A percentile compares a stretch with the other conserved stretches of the same genome.
These are phyloP conservation scores for Anagyrus pseudococci DNA, from an alignment of 2,888 invertebrate genomes.

Conservation along the genomic window DNA sequence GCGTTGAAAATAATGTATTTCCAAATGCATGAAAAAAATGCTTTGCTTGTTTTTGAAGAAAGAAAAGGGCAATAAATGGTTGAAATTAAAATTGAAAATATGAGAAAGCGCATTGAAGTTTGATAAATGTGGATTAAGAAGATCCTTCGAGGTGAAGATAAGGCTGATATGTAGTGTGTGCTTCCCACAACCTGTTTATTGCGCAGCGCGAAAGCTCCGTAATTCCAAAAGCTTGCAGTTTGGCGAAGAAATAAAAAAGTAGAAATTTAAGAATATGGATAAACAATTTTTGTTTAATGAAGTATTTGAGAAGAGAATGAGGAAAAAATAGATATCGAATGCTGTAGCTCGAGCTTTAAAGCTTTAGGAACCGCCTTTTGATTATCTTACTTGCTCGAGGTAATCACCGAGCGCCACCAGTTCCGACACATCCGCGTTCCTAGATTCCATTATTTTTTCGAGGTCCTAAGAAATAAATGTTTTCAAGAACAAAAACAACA, in stretches of 20 bases:
- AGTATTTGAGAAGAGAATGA: constrained; percentile 16
- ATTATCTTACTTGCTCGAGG: constrained; percentile 80
- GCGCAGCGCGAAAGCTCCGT: constrained; percentile 10
- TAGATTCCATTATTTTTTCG: constrained; percentile 76
- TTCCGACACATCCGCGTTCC: constrained; percentile 75
- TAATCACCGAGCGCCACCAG: constrained; percentile 78
- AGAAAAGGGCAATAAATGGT: constrained; percentile 8
- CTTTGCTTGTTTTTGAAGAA: not conserved
- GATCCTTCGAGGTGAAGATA: not conserved
- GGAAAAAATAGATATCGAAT: constrained; percentile 21
- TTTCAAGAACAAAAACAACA: constrained; percentile 24
- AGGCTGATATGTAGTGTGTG: constrained; percentile 14
- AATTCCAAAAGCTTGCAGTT: constrained; percentile 25
- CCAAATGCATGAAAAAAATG: constrained; percentile 12
- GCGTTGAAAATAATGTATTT: not conserved
- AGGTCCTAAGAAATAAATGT: constrained; percentile 72
- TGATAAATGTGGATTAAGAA: constrained; percentile 12
- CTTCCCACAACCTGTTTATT: constrained; percentile 9
- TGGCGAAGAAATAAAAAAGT: constrained; percentile 25
- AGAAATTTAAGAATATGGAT: constrained; percentile 1
- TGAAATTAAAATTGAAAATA: constrained; percentile 5
- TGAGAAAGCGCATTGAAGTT: constrained; percentile 19
- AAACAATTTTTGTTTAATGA: constrained; percentile 1
- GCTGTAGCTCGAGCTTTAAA: constrained; percentile 30
- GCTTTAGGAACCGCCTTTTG: constrained; percentile 29